Evolutionary conservation across 1,140 invertebrate genomes (phyloP).

Genomic region (Saccostrea echinata): DNA sequence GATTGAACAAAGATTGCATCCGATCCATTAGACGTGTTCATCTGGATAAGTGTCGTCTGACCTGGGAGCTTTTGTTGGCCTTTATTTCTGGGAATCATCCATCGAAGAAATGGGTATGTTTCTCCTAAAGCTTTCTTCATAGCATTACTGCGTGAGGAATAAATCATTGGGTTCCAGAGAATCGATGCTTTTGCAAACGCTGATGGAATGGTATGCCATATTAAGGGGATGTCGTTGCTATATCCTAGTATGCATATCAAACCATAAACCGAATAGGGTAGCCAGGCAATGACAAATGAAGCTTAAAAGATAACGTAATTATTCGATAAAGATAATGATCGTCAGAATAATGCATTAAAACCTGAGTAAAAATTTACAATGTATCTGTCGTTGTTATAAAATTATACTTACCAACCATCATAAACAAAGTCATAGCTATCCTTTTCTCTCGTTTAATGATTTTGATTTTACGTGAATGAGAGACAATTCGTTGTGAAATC

Average conservation of each 20-base stretch:
- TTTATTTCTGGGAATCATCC: neutral
- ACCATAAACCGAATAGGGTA: conserved; percentile 19
- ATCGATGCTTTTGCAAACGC: conserved; percentile 28
- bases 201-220: conserved; percentile 30
- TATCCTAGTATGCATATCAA: conserved; percentile 8
- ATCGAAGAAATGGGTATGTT: conserved; percentile 55
- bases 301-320: neutral
- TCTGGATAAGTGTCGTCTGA: neutral
- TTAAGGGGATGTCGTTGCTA: neutral
- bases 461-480: neutral
- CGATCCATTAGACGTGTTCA: neutral
- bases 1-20: neutral
- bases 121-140: conserved; percentile 15
- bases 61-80: neutral
- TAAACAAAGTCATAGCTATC: conserved; percentile 11
- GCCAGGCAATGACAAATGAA: conserved; percentile 14
- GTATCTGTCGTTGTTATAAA: neutral
- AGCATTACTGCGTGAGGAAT: neutral
- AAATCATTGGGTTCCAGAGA: conserved; percentile 32
- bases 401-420: conserved; percentile 23
- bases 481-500: neutral
- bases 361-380: no score
- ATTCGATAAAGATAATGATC: no score
- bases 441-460: conserved; percentile 19
- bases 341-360: no score